A percentile compares a stretch with the other conserved stretches of the same genome.
Evolutionary conservation across 2,888 invertebrate species (phyloP).

Genomic region (Scaeva pyrastri): DNA sequence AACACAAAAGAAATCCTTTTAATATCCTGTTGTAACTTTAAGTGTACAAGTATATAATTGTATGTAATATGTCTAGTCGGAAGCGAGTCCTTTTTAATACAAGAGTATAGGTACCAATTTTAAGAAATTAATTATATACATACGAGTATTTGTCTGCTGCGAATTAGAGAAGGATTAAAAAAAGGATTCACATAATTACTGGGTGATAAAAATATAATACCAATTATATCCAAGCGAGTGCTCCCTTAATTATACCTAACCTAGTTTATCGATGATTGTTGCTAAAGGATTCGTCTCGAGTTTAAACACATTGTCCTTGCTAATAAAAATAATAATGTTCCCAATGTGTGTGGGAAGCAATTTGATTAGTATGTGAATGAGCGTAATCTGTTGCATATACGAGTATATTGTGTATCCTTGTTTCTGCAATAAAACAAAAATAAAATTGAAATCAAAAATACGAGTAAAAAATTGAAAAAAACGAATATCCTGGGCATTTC

Average conservation of each 20-base stretch:
- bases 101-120: constrained; percentile 49
- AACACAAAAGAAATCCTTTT: constrained; percentile 30
- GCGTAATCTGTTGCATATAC: constrained; percentile 72
- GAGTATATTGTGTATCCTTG: constrained; percentile 31
- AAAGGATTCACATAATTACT: constrained; percentile 16
- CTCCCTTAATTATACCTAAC: neutral
- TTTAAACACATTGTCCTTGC: neutral
- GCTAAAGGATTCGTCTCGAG: constrained; percentile 38
- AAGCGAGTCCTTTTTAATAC: constrained; percentile 40
- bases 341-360: constrained; percentile 30
- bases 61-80: constrained; percentile 46
- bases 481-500: neutral
- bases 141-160: constrained; percentile 9
- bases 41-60: too few species aligned
- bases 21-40: constrained; percentile 38
- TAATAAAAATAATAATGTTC: neutral
- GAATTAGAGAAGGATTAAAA: constrained; percentile 40
- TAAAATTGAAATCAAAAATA: neutral
- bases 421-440: neutral
- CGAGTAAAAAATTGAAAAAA: too few species aligned
- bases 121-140: constrained; percentile 13
- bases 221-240: constrained; percentile 44
- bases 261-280: constrained; percentile 24
- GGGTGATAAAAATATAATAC: constrained; percentile 56
- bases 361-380: constrained; percentile 63